These are phyloP conservation scores for Linnaemya vulpina DNA, from an alignment of 2,888 invertebrate species.

Conservation along the genomic window DNA sequence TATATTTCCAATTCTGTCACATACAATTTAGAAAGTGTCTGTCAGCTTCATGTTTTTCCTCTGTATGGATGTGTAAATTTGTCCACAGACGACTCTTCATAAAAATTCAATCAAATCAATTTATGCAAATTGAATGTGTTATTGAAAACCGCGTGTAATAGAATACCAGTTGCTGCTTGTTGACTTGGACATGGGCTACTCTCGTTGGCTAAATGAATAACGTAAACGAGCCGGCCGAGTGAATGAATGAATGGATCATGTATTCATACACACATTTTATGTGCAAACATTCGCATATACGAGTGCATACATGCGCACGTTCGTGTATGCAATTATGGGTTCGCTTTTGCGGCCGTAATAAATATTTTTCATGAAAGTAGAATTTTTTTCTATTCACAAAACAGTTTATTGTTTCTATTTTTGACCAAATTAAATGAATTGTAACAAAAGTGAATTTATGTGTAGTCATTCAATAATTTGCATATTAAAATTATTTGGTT, in stretches of 20 bases:
- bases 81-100: slow-evolving; percentile 74
- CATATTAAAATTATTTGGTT: slow-evolving; percentile 31
- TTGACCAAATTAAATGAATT: slow-evolving; percentile 59
- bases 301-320: background rate
- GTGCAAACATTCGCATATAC: too few relatives aligned
- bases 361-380: slow-evolving; percentile 13
- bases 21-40: slow-evolving; percentile 66
- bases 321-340: too few relatives aligned
- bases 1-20: slow-evolving; percentile 54
- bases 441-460: slow-evolving; percentile 45
- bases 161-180: slow-evolving; percentile 60
- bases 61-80: slow-evolving; percentile 27
- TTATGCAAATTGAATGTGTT: slow-evolving; percentile 83
- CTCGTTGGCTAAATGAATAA: slow-evolving; percentile 8
- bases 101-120: slow-evolving; percentile 83
- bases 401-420: slow-evolving; percentile 19
- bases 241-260: background rate
- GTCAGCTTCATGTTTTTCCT: slow-evolving; percentile 18
- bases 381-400: slow-evolving; percentile 12
- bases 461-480: slow-evolving; percentile 50
- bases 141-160: slow-evolving; percentile 66
- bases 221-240: background rate
- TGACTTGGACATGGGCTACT: slow-evolving; percentile 15
- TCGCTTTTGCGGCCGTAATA: slow-evolving; percentile 2
- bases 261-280: background rate